A percentile compares a stretch with the other conserved stretches of the same genome.
These are phyloP conservation scores for Diarsia rubi DNA, from an alignment of 2,888 invertebrate genomes.

Conservation along the genomic window DNA sequence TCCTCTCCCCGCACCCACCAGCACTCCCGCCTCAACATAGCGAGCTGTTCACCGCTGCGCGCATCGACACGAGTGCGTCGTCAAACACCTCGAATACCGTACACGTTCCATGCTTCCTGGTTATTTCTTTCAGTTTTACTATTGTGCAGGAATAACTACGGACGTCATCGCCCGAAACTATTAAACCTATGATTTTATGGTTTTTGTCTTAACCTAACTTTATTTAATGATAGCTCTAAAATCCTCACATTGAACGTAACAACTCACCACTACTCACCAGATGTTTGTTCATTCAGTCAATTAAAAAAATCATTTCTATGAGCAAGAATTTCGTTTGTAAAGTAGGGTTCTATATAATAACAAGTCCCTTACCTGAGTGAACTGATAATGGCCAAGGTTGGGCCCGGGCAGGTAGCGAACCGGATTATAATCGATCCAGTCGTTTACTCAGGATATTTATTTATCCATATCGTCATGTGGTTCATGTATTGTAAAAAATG, in stretches of 20 bases:
- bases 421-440: slow-evolving; percentile 82
- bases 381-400: slow-evolving; percentile 80
- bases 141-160: slow-evolving; percentile 54
- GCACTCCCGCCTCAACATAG: slow-evolving; percentile 66
- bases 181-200: slow-evolving; percentile 22
- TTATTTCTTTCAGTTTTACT: slow-evolving; percentile 64
- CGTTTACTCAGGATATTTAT: slow-evolving; percentile 71
- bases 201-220: slow-evolving; percentile 27
- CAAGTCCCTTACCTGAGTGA: slow-evolving; percentile 84
- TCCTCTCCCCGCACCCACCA: slow-evolving; percentile 74
- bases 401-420: slow-evolving; percentile 83
- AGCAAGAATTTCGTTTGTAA: slow-evolving; percentile 74
- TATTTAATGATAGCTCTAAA: slow-evolving; percentile 27
- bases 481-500: slow-evolving; percentile 48
- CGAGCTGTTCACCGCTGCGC: slow-evolving; percentile 57
- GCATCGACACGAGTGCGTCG: slow-evolving; percentile 53
- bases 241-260: slow-evolving; percentile 39
- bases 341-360: slow-evolving; percentile 74
- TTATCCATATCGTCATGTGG: slow-evolving; percentile 58
- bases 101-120: slow-evolving; percentile 75
- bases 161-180: slow-evolving; percentile 29
- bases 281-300: slow-evolving; percentile 74
- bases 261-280: slow-evolving; percentile 66
- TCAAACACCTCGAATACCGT: slow-evolving; percentile 71
- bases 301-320: slow-evolving; percentile 70